Base-by-base conservation (phyloP, 2,888 invertebrate genomes). In the Priocnemis perturbator region DNA sequence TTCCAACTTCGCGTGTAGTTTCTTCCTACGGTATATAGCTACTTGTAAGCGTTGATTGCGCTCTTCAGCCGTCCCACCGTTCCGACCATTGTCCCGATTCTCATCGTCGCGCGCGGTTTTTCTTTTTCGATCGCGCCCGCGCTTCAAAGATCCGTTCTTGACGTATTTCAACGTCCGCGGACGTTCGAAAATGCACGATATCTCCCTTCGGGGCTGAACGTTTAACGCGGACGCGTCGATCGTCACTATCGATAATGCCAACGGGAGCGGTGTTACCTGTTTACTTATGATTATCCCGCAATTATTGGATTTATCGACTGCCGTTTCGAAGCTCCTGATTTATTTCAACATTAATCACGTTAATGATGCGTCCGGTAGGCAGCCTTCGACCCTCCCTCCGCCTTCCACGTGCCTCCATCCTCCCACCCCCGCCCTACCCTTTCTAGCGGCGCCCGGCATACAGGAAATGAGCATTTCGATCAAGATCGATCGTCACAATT, bases 301-400 rank as follows among this genome's bases (percentile, higher is more conserved):
- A 88, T 88, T 88, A 88, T 87, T 83, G 86, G 87, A 88, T 87
- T 87, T 87, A 88, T 88, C 86, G 87, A 86, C 85, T 85, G 77
- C 83, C 84, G 85, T 84, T 85, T 78, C 85, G 84, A 82, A 81
- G 79, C 85, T 82, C 81, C 86, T 88, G 88, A 88, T 89, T 89
- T 88, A 88, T 88, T 88, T 87, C 87, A 83, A 83, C 88, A 88
- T 88, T 89, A 88, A 89, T 88, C 88, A 88, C 86, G 84, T 86
- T 88, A 88, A 89, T 89, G 88, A 88, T 88, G 88, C 84, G 84
- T 85, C 84, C 77, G 79, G 81, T 83, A 77, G 82, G 81, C 81
- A 81, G 75, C 79, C 76, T 80, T 79, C 79, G 77, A 68, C 76
- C 77, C 85, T 80, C 83, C 81, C 81, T 81, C 81, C 81, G 77